These are phyloP conservation scores for Gyrodactylus bullatarudis DNA, from an alignment of 1,140 invertebrate species.

Conservation along the genomic window DNA sequence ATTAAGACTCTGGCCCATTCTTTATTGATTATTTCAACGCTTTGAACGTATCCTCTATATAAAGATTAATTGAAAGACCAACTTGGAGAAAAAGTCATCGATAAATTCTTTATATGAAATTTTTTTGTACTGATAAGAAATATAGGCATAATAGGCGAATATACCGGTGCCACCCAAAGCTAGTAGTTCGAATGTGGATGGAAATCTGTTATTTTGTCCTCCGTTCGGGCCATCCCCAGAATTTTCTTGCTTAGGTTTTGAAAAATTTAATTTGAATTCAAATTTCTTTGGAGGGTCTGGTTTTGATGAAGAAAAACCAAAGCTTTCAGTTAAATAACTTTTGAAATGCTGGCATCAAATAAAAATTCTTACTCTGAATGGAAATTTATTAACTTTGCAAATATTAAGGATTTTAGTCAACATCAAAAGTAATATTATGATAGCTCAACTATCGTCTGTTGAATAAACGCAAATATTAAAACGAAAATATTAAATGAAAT, in stretches of 20 bases:
- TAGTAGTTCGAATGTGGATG: not conserved
- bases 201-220: not conserved
- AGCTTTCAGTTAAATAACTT: too few species aligned
- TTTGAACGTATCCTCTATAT: slow-evolving; percentile 6
- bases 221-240: not conserved
- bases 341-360: too few species aligned
- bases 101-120: not conserved
- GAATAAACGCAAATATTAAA: too few species aligned
- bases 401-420: too few species aligned
- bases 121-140: not conserved
- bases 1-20: not conserved
- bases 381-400: too few species aligned
- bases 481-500: too few species aligned
- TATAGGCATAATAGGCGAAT: not conserved
- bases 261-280: not conserved
- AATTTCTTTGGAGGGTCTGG: not conserved
- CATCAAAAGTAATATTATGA: too few species aligned
- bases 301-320: too few species aligned
- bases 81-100: slow-evolving; percentile 8
- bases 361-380: too few species aligned
- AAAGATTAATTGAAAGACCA: slow-evolving; percentile 12
- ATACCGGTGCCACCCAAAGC: not conserved
- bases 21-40: not conserved
- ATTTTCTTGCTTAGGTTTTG: not conserved
- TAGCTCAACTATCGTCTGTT: too few species aligned